Conservation (phyloP, 2,797 vertebrate species). For the Vireo griseus region DNA sequence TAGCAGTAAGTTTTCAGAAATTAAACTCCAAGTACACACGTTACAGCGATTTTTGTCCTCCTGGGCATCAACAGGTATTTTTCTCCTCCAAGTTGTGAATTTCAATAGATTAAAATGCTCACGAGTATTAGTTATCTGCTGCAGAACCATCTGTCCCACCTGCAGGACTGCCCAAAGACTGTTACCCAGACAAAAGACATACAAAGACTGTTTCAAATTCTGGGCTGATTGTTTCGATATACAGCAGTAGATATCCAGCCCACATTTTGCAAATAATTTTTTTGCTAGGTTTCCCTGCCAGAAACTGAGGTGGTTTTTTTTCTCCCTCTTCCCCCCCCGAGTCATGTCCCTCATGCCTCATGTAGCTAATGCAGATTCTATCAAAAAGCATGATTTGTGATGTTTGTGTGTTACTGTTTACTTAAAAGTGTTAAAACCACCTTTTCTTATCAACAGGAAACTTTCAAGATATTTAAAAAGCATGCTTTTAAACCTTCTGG, state of each 20-base stretch:
- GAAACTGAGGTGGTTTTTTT: neutral
- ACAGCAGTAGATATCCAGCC: neutral
- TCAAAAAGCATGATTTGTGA: slow-evolving; percentile 69
- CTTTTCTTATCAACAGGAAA: slow-evolving; percentile 76
- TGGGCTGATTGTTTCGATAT: neutral
- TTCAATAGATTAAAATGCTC: neutral
- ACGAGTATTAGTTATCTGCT: neutral
- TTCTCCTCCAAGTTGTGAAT: neutral
- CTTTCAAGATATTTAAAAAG: slow-evolving; percentile 75
- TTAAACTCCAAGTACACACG: neutral
- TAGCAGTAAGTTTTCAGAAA: neutral
- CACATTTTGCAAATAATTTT: neutral
- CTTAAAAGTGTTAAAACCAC: slow-evolving; percentile 70
- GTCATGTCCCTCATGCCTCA: slow-evolving; percentile 13
- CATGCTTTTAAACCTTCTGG: slow-evolving; percentile 66
- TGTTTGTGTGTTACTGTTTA: slow-evolving; percentile 64
- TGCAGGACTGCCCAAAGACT: neutral
- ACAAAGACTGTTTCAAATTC: neutral
- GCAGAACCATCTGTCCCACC: neutral
- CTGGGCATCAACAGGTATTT: neutral
- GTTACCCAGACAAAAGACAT: neutral
- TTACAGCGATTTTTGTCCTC: neutral
- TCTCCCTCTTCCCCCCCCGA: neutral
- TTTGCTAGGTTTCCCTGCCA: neutral
- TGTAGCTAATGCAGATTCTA: slow-evolving; percentile 59